Base-by-base conservation (phyloP, 2,113 vertebrate genomes). In the Oryzias celebensis region DNA sequence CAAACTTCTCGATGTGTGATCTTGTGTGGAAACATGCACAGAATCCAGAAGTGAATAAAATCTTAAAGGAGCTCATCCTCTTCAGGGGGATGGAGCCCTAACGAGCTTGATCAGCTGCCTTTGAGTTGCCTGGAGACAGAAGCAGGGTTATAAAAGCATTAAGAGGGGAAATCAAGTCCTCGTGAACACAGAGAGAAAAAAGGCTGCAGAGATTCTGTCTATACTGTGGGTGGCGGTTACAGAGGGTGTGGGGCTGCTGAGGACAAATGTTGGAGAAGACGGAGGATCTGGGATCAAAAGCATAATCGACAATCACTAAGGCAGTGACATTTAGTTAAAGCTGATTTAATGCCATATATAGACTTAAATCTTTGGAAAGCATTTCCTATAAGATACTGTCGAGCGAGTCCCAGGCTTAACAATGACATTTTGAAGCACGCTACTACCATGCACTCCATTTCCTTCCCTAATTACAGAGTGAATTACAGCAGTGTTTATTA, bases 111-210 rank as follows among this genome's bases (percentile, higher is more conserved):
- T 20, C 81, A 82, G 83, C 77, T 75, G 85, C 85, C 79, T 84
- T 81, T 87, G 85, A 86, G 86, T 88, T 90, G 87, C 87, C 89
- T 83, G 83, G 89, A 89, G 87, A 89, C 82, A 76, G 82, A 70
- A 72, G 69, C 72, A 66, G 78, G 75, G 83, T 82, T 87, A 82
- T 73, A 88, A 81, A 64, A 81, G 83, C 85, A 84, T 86, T 82
- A 84, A 85, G 73, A 77, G 82, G 72, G 72, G 80, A 85, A 89
- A 85, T 80, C 64, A 79, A 81, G 81, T 76, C 66, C 62, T 62
- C 65, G 55, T 55, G 64, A 76, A 76, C 58, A 73, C 54, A 26
- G 18, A 20, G n/a, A 8, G 5, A 54, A 51, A 58, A 65, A 64
- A 71, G 68, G 58, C 74, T 67, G 70, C 65, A 64, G 67, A 77